phyloP scores from a whole-genome alignment of 2,113 vertebrate genomes.

The Neodontobutis hainanensis region DNA sequence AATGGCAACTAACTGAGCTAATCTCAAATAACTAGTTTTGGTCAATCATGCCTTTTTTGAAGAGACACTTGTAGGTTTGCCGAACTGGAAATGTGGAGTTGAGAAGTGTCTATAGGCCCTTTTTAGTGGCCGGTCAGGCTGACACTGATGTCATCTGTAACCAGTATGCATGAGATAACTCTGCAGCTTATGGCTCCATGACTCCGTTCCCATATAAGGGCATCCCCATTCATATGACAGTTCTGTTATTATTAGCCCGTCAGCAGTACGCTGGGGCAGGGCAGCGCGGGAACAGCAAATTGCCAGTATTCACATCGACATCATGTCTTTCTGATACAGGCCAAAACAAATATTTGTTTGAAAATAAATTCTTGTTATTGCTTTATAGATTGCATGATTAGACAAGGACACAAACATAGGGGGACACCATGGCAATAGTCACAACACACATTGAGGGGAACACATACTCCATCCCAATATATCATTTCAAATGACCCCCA shows the following conservation, averaged over 20 bases:
- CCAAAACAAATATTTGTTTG: constrained; percentile 13
- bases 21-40: too few species aligned
- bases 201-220: constrained; percentile 69
- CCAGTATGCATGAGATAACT: constrained; percentile 56
- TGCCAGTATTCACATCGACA: constrained; percentile 32
- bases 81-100: too few species aligned
- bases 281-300: constrained; percentile 34
- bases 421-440: too few species aligned
- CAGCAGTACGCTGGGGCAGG: constrained; percentile 28
- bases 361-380: constrained; percentile 4
- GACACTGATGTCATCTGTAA: constrained; percentile 66
- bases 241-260: constrained; percentile 61
- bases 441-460: neutral
- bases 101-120: constrained; percentile 28
- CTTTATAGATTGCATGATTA: neutral
- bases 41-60: too few species aligned
- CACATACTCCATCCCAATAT: too few species aligned
- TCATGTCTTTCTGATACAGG: constrained; percentile 7
- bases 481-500: too few species aligned
- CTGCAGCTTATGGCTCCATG: constrained; percentile 32
- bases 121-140: constrained; percentile 57
- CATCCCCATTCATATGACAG: constrained; percentile 53
- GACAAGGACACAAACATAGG: neutral
- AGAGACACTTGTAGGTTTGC: too few species aligned
- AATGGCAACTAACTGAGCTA: too few species aligned